A percentile compares a stretch with the other conserved stretches of the same genome.
Conservation (phyloP, 2,888 invertebrate species). For the Eristalis tenax region DNA sequence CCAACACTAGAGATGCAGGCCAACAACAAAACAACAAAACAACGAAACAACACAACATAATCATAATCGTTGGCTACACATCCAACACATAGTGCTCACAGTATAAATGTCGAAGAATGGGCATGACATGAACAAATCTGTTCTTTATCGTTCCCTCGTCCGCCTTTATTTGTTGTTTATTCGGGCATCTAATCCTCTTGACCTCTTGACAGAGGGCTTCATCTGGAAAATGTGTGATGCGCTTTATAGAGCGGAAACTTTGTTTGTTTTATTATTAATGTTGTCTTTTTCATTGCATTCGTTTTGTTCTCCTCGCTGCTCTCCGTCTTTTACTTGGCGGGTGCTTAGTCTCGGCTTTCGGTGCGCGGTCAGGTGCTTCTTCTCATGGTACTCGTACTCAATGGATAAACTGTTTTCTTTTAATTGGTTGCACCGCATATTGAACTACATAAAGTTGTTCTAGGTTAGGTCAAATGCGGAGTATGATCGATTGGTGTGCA, state of each 20-base stretch:
- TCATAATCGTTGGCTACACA: slow-evolving; percentile 57
- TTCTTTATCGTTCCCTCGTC: slow-evolving; percentile 46
- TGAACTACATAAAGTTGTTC: background rate
- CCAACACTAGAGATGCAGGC: slow-evolving; percentile 65
- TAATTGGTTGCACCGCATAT: slow-evolving; percentile 22
- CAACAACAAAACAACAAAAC: slow-evolving; percentile 28
- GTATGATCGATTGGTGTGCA: background rate
- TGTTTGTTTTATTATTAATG: slow-evolving; percentile 50
- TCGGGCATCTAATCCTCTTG: slow-evolving; percentile 61
- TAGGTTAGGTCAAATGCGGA: background rate
- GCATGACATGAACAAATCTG: slow-evolving; percentile 69
- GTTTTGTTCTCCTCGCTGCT: slow-evolving; percentile 2
- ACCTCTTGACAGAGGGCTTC: slow-evolving; percentile 65
- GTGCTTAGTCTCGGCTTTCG: background rate
- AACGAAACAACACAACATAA: slow-evolving; percentile 50
- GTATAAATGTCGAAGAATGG: slow-evolving; percentile 67
- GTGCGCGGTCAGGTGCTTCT: slow-evolving; percentile 18
- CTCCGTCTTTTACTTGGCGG: background rate
- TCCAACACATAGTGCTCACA: slow-evolving; percentile 34
- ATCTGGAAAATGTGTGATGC: slow-evolving; percentile 56
- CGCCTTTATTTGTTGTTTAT: slow-evolving; percentile 35
- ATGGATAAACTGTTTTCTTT: slow-evolving; percentile 20
- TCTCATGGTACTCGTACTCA: slow-evolving; percentile 12
- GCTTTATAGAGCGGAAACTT: slow-evolving; percentile 56
- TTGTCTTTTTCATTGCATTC: slow-evolving; percentile 38